A percentile compares a stretch with the other conserved stretches of the same genome.
Conservation (phyloP, 2,113 vertebrate genomes). For the zebrafish (Danio rerio) region DNA sequence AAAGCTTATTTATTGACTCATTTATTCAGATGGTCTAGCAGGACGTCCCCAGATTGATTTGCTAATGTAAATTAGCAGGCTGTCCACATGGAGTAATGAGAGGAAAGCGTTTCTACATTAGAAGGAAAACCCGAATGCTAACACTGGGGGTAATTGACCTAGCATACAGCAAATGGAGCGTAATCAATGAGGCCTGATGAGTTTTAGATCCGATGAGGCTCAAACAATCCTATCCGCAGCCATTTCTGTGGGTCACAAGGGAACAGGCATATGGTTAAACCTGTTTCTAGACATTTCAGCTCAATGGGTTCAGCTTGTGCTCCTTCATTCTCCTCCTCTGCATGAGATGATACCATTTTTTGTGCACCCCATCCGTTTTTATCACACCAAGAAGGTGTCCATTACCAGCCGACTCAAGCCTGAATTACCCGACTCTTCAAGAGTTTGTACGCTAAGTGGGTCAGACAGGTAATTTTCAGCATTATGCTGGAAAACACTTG, state of each 20-base stretch:
- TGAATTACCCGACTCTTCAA: slow-evolving; percentile 5
- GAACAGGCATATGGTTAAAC: slow-evolving; percentile 9
- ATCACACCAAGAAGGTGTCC: background rate
- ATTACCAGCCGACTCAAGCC: slow-evolving; percentile 13
- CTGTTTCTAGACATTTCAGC: slow-evolving; percentile 12
- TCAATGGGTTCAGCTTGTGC: background rate
- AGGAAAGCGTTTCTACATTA: slow-evolving; percentile 23
- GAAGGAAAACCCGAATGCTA: slow-evolving; percentile 17
- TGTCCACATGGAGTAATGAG: slow-evolving; percentile 30
- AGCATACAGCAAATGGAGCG: slow-evolving; percentile 47
- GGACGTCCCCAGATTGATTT: slow-evolving; percentile 12
- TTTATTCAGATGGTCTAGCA: background rate
- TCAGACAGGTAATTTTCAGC: slow-evolving; percentile 44
- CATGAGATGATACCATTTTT: background rate
- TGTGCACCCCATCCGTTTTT: background rate
- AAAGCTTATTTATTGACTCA: background rate
- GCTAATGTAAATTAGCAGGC: slow-evolving; percentile 33
- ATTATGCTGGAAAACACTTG: slow-evolving; percentile 31
- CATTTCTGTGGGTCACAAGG: slow-evolving; percentile 18
- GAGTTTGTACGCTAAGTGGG: slow-evolving; percentile 21
- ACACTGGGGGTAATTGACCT: slow-evolving; percentile 47
- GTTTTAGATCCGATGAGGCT: slow-evolving; percentile 43
- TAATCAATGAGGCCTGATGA: slow-evolving; percentile 43
- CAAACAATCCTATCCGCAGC: slow-evolving; percentile 13
- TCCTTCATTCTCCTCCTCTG: slow-evolving; percentile 14